Evolutionary conservation across 2,797 vertebrate genomes (phyloP), one percentile per base, ranked within the genome.

Genomic region (Coregonus sp.): DNA sequence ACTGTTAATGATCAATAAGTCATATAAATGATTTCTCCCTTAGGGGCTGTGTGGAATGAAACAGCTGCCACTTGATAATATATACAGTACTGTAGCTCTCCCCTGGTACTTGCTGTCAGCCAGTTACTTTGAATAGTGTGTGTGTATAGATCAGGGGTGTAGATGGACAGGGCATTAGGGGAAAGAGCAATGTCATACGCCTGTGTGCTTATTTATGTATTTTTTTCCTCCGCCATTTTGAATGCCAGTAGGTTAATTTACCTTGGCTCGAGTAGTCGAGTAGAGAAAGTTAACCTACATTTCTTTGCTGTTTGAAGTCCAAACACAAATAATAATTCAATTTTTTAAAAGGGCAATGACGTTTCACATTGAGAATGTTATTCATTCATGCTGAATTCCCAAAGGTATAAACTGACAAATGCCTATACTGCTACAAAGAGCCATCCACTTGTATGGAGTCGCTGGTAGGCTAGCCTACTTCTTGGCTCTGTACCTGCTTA

Each of bases 401-500:
- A 11, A 25, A 25, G n/a, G 59, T 12, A 29, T 63, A 63, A 63
- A 63, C 59, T 4, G 25, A 63, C 20, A 25, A 11, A 63, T 63
- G 20, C 59, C 59, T 29, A 11, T 25, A 63, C 20, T 20, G 18
- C 56, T 63, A 25, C 59, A 61, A 59, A 18, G 59, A 59, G 2
- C 56, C 56, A 20, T 20, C 15, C 16, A 59, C 56, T 59, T 59
- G 56, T 59, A 59, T 59, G 18, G 29, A 29, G 12, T 37, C 16
- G 1, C 65, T 67, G 29, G 15, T 67, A 20, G 59, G 59, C 20
- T 9, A 20, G 59, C 6, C 20, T 20, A 35, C 51, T 9, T 73
- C 50, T 20, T 52, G 71, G 68, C 69, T 75, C 77, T 63, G 52
- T 77, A 82, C 70, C 75, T 75, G 75, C 72, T 80, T 72, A n/a